phyloP scores from a whole-genome alignment of 2,888 invertebrate species.

The Neuroscelio doddi region DNA sequence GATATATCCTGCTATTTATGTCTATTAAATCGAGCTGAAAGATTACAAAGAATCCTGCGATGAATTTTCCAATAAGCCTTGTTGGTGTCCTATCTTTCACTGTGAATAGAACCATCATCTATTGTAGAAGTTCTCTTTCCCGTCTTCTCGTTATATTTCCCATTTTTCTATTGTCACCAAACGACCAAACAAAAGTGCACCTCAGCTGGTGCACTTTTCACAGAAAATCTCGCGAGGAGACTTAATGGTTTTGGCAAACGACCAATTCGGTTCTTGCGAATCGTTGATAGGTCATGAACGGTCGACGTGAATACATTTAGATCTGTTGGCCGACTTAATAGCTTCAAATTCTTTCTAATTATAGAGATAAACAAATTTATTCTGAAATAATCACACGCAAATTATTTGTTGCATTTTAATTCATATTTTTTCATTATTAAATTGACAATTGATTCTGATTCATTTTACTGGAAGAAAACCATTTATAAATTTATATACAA shows the following conservation, averaged over 20 bases:
- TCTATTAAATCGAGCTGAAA: conserved; percentile 41
- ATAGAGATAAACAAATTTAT: too few relatives aligned
- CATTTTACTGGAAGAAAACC: too few relatives aligned
- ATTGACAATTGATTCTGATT: too few relatives aligned
- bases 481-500: too few relatives aligned
- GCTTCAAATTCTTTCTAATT: too few relatives aligned
- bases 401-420: too few relatives aligned
- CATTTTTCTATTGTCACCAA: conserved; percentile 64
- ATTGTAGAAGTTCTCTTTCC: conserved; percentile 36
- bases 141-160: conserved; percentile 60
- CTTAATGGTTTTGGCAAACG: conserved; percentile 63
- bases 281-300: conserved; percentile 35
- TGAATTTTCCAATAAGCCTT: conserved; percentile 46
- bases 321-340: too few relatives aligned
- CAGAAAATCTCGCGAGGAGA: conserved; percentile 54
- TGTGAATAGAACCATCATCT: conserved; percentile 41
- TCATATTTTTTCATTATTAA: too few relatives aligned
- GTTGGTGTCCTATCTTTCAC: conserved; percentile 37
- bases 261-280: conserved; percentile 57
- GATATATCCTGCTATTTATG: conserved; percentile 36
- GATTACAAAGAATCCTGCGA: conserved; percentile 42
- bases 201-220: conserved; percentile 52
- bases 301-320: conserved; percentile 40
- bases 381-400: too few relatives aligned
- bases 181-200: conserved; percentile 64